Evolutionary conservation across 1,140 invertebrate genomes (phyloP).

Genomic region (Mylabris phalerata): DNA sequence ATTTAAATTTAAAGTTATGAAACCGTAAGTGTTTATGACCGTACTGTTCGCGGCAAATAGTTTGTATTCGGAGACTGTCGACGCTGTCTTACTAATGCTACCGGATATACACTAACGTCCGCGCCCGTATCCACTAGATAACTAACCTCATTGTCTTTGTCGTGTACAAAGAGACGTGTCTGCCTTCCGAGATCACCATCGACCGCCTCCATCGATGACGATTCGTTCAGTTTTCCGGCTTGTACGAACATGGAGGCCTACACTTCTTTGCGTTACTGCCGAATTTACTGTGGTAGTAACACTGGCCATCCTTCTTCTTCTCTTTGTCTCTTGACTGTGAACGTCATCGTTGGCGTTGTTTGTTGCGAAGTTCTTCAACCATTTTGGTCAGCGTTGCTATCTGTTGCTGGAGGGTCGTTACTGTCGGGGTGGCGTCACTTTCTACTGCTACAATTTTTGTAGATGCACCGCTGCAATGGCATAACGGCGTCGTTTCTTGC

Average conservation of each 20-base stretch:
- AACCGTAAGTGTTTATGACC: constrained; percentile 34
- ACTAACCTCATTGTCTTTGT: neutral
- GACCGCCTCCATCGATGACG: neutral
- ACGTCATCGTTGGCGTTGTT: neutral
- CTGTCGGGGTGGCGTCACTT: no score
- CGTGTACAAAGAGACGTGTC: constrained; percentile 2
- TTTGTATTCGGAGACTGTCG: constrained; percentile 7
- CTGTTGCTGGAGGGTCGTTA: neutral
- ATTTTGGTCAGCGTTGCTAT: neutral
- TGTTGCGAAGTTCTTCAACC: neutral
- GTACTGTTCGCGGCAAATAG: constrained; percentile 24
- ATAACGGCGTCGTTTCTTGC: no score
- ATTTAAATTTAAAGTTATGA: constrained; percentile 26
- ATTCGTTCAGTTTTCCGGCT: neutral
- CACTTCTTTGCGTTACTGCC: neutral
- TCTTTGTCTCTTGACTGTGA: neutral
- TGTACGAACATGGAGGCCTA: neutral
- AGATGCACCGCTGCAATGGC: neutral
- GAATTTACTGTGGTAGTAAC: neutral
- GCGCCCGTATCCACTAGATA: constrained; percentile 31
- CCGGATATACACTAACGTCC: constrained; percentile 18
- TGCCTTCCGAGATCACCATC: neutral
- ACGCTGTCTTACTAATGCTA: neutral
- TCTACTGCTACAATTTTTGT: no score
- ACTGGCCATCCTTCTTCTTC: neutral